Base-by-base conservation (phyloP, 2,797 vertebrate species). In the Forpus xanthops region DNA sequence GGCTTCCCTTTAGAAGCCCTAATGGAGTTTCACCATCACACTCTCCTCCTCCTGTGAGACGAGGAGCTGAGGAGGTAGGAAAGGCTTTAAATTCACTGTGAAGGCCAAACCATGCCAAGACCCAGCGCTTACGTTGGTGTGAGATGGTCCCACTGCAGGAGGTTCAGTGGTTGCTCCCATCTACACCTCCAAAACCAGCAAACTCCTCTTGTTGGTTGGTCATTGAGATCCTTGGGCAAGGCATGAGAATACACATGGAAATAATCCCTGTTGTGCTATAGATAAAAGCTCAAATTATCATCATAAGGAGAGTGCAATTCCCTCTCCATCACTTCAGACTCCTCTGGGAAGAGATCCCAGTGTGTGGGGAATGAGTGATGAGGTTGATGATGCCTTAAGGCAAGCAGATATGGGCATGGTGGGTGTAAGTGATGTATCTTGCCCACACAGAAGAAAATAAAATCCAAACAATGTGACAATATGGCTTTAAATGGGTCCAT, bases 121-220 rank as follows among this genome's bases (percentile, higher is more conserved):
- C 5, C 7, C 42, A 39, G 49, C 0, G 0, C 56, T n/a, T 18
- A 6, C 50, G 25, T 9, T 35, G 53, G 25, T 18, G 33, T 12
- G 67, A 24, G 56, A 28, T 7, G 1, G 0, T 28, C 24, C 44
- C 24, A 47, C 31, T 1, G 1, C 31, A 35, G 30, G 21, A 80
- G n/a, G 27, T 30, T 56, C 3, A 5, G 53, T 15, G 61, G n/a
- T 11, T 72, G 41, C 3, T 87, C 71, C 66, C 15, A 9, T 42
- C 47, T 53, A 18, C 24, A 45, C 8, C 15, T 15, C 23, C 76
- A 44, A 5, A 44, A 5, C 35, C 42, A 19, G 73, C 35, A 73
- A 85, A 44, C 4, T 31, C 18, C 12, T 62, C 50, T 23, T 35
- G 39, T 62, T 58, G 14, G 39, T 1, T 0, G 11, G 8, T 35